Base-by-base conservation (phyloP, 2,113 vertebrate species). In the Platanista minor region DNA sequence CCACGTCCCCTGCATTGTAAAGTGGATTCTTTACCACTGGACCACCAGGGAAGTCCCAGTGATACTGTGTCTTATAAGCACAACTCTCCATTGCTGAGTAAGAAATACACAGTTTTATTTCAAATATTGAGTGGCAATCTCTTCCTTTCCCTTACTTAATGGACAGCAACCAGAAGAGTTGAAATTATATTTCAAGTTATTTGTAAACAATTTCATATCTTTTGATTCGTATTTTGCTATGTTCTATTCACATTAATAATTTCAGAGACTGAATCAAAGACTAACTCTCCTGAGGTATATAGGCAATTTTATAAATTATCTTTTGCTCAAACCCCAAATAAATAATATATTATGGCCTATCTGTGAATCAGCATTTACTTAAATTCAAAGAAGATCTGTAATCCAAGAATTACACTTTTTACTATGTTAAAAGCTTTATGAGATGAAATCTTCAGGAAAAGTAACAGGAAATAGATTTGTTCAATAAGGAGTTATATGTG, bases 401-500 rank as follows among this genome's bases (percentile, higher is more conserved):
- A 83, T 77, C 36, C 7, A 71, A 77, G 36, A 92, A 64, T 96
- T 77, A 67, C 6, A 39, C 39, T 61, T 86, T 62, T 89, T 89
- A 61, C 17, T 66, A 39, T 82, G 4, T 54, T 75, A 52, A 85
- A 90, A 81, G 6, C 2, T 49, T 46, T 80, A 85, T 92, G 71
- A 87, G 93, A 92, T 87, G 8, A 74, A 96, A 91, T 96, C 54
- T 83, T 84, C 33, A 67, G 49, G 74, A 83, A 94, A 92, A 46
- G 18, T 12, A 69, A 92, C 1, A 87, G 49, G 69, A 87, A 87
- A 64, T n/a, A 57, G 3, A 67, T 69, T 86, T 91, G 27, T 82
- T 87, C 9, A 52, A 20, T 91, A 75, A 52, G 5, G 29, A 83
- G 29, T 62, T 78, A 25, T 27, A 59, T 59, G 23, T 72, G 36